Evolutionary conservation across 2,888 invertebrate genomes (phyloP).

Genomic region (Drosophila lutescens): DNA sequence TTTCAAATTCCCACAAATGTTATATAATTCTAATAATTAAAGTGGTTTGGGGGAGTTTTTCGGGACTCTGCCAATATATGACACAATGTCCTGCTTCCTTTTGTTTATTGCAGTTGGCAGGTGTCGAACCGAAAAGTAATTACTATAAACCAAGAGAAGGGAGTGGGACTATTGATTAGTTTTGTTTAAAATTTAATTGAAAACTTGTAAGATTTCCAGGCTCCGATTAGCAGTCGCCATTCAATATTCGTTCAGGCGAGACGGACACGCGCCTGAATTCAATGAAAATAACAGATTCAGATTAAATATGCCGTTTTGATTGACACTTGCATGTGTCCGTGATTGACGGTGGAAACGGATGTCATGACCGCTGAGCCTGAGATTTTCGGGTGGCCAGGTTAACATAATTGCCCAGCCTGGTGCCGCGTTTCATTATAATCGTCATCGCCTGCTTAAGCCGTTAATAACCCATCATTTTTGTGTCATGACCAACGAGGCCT

Average conservation of each 20-base stretch:
- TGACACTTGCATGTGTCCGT: constrained; percentile 58
- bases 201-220: constrained; percentile 24
- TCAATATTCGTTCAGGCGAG: constrained; percentile 33
- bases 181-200: constrained; percentile 54
- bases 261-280: constrained; percentile 38
- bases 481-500: constrained; percentile 42
- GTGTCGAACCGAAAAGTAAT: constrained; percentile 65
- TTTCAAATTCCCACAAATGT: constrained; percentile 14
- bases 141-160: constrained; percentile 54
- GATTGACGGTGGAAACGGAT: constrained; percentile 65
- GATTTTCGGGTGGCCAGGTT: constrained; percentile 43
- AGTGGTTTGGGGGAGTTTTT: constrained; percentile 15
- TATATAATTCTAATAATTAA: constrained; percentile 55
- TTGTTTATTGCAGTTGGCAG: constrained; percentile 44
- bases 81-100: constrained; percentile 28
- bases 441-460: constrained; percentile 59
- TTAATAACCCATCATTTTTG: constrained; percentile 70
- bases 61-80: constrained; percentile 18
- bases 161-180: constrained; percentile 40
- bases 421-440: constrained; percentile 29
- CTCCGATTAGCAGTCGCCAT: constrained; percentile 10
- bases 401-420: constrained; percentile 46
- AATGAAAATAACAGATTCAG: constrained; percentile 40
- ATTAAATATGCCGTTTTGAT: constrained; percentile 67
- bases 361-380: constrained; percentile 39